Evolutionary conservation across 2,113 vertebrate genomes (phyloP), one percentile per base, ranked within the genome.

Genomic region (Nothobranchius kuhntae): DNA sequence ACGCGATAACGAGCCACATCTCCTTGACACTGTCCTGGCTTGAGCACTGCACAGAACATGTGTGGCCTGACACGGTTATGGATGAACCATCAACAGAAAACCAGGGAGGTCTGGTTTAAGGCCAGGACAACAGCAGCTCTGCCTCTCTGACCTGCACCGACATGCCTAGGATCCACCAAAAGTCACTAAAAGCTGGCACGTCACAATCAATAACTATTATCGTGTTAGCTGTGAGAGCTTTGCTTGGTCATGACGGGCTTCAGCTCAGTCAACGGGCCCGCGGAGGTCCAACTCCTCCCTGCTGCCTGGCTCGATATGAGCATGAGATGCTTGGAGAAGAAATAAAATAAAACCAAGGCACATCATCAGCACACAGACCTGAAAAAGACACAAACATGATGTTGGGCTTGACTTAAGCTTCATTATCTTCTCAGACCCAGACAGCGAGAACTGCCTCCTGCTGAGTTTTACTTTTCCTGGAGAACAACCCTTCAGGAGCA

Each of bases 341-440:
- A 64, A 59, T 73, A 48, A 48, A 48, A 0, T n/a, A 42, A 11
- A 62, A 74, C 17, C 38, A 42, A 72, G 53, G 52, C 21, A 21
- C 21, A 21, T 21, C 21, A 21, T 21, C 21, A 21, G 21, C 21
- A 61, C 13, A 8, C 6, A 45, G 30, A 55, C 11, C 35, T 75
- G 50, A 30, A 72, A 44, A 54, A 61, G 26, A 65, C 53, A 68
- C 61, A 50, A 30, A 57, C 38, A 69, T 15, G 11, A 45, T 61
- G 21, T n/a, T 75, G 73, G 73, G 71, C 55, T 63, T 57, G 9
- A 57, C 21, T 42, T 13, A 9, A 56, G 65, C 38, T 58, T 77
- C 73, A 84, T 88, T 86, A 87, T 86, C 80, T 80, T 73, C 46
- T 87, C 78, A 89, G 51, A 77, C 13, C 47, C 21, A 78, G 84